Evolutionary conservation across 2,797 vertebrate genomes (phyloP).

Genomic region (Argya squamiceps): DNA sequence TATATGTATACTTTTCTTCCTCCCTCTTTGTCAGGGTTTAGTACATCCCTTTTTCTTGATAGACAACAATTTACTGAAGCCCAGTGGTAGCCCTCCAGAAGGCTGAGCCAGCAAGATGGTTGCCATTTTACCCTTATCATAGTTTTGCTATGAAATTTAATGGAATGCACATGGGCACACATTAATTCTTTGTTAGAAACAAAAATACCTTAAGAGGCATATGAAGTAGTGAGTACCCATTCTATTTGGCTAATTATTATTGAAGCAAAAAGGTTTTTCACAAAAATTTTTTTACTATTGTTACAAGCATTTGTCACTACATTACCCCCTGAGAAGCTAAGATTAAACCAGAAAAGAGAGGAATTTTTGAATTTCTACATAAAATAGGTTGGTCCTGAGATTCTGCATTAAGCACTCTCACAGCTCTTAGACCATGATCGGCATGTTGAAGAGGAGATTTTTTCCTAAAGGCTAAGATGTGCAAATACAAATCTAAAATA

Average conservation of each 20-base stretch:
- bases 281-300: background rate
- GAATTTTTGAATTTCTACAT: background rate
- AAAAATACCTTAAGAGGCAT: background rate
- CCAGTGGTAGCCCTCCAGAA: background rate
- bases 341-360: background rate
- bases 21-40: background rate
- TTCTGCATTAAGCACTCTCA: background rate
- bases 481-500: background rate
- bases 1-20: background rate
- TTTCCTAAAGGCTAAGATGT: background rate
- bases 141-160: background rate
- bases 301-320: background rate
- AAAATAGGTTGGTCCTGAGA: background rate
- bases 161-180: background rate
- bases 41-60: background rate
- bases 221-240: background rate
- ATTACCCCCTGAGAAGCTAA: background rate
- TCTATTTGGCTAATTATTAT: background rate
- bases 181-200: slow-evolving; percentile 8
- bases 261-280: background rate
- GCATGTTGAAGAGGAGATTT: background rate
- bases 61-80: background rate
- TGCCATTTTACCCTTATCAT: background rate
- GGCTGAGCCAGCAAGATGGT: background rate
- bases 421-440: background rate